Evolutionary conservation across 2,888 invertebrate genomes (phyloP), one percentile per base, ranked within the genome.

Genomic region (Catocala sponsa): DNA sequence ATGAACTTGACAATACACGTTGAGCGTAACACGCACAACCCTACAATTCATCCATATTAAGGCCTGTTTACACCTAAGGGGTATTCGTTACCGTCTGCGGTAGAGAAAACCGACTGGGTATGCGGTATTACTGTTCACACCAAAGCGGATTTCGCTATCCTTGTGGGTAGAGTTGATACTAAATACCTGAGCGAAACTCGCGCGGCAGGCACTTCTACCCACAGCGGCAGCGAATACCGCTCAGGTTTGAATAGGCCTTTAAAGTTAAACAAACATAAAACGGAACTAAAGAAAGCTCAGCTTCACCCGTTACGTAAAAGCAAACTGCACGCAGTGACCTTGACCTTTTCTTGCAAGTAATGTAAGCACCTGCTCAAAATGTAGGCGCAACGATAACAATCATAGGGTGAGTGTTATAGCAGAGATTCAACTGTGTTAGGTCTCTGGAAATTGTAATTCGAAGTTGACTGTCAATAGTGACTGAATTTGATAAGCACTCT

Each of bases 361-460:
- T 5, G 25, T 38, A 41, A 59, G 15, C 41, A 32, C 6, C 43
- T 41, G 33, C 10, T 43, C 42, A n/a, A 59, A 59, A 59, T 15
- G 12, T n/a, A 48, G 53, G 42, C 54, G 48, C 42, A 48, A 53
- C 9, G 4, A 12, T 12, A 42, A 4, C 5, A 12, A 44, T 13
- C 44, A 44, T 7, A 44, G 12, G 6, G 2, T 6, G n/a, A n/a
- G 0, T 7, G n/a, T 25, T 25, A 13, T 44, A 5, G 5, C 46
- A 46, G 46, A 46, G 25, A 46, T 46, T 2, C 13, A 46, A 46
- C 10, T 46, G 15, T 46, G 46, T 15, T 46, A 15, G 4, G 44
- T 44, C 44, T 5, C 12, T 44, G 6, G 11, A 7, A 13, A 12
- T 42, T 42, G 6, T 38, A 5, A 42, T 11, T 11, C 1, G n/a